Conservation (phyloP, 2,888 invertebrate species). For the Scaptomyza flava region DNA sequence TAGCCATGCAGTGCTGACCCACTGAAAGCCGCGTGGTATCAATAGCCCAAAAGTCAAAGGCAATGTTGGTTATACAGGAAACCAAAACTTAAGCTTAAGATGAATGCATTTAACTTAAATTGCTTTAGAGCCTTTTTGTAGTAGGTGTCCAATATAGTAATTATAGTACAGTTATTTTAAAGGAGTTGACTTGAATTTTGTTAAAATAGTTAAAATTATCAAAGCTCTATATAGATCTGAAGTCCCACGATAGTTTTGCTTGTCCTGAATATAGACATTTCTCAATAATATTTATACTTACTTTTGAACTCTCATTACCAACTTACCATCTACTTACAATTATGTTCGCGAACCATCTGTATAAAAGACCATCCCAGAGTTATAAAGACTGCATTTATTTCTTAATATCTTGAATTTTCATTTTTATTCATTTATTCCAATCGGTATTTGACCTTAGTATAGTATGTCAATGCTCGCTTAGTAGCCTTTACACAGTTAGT, state of each 20-base stretch:
- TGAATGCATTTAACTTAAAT: constrained; percentile 18
- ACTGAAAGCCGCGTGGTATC: constrained; percentile 2
- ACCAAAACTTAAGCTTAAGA: constrained; percentile 15
- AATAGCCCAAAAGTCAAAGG: constrained; percentile 32
- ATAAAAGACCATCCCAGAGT: neutral
- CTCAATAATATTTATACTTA: too few species aligned
- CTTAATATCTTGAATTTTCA: constrained; percentile 66
- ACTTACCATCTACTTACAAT: too few species aligned
- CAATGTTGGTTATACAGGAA: constrained; percentile 16
- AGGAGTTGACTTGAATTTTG: too few species aligned
- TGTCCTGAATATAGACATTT: too few species aligned
- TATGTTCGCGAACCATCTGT: neutral
- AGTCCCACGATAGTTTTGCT: too few species aligned
- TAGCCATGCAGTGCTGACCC: constrained; percentile 14
- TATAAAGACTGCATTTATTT: neutral
- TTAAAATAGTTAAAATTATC: too few species aligned
- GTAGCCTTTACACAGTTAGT: constrained; percentile 50
- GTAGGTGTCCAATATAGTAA: neutral
- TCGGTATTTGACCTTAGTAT: constrained; percentile 40
- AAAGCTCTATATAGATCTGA: too few species aligned
- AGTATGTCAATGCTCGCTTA: constrained; percentile 44
- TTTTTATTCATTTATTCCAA: constrained; percentile 58
- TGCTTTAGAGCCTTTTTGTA: neutral
- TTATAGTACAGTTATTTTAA: neutral
- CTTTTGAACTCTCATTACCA: neutral